Conservation (phyloP, 2,113 vertebrate genomes). For the Brachypteracias leptosomus region DNA sequence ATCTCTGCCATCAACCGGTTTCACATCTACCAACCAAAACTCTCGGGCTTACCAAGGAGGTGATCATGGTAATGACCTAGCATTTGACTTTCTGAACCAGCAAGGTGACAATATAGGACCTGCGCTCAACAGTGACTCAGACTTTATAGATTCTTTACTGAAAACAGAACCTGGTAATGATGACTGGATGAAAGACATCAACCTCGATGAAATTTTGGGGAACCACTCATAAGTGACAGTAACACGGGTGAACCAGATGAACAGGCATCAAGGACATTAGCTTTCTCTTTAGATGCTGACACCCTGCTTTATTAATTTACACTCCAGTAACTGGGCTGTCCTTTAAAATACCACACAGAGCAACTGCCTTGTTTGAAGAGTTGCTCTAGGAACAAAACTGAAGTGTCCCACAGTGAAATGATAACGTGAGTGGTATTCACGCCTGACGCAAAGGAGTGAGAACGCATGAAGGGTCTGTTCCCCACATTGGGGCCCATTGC, state of each 20-base stretch:
- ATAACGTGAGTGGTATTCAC: slow-evolving; percentile 2
- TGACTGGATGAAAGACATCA: slow-evolving; percentile 99
- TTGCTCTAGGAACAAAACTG: slow-evolving; percentile 23
- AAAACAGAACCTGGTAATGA: slow-evolving; percentile 94
- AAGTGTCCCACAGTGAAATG: neutral
- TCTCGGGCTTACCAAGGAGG: slow-evolving; percentile 79
- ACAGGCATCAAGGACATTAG: slow-evolving; percentile 31
- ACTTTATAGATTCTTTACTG: slow-evolving; percentile 95
- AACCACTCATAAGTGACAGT: slow-evolving; percentile 80
- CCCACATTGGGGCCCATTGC: neutral
- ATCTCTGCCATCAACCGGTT: slow-evolving; percentile 75
- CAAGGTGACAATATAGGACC: slow-evolving; percentile 90
- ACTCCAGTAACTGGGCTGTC: slow-evolving; percentile 13
- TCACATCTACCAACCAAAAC: slow-evolving; percentile 76
- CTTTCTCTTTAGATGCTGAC: slow-evolving; percentile 42
- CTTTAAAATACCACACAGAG: neutral
- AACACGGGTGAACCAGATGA: neutral
- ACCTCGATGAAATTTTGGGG: slow-evolving; percentile 95
- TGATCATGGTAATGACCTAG: slow-evolving; percentile 79
- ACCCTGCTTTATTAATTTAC: slow-evolving; percentile 15
- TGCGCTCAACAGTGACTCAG: slow-evolving; percentile 89
- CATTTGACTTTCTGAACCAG: slow-evolving; percentile 91
- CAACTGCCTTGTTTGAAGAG: neutral
- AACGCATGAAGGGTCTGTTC: neutral
- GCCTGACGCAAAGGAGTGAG: neutral